Percentiles rank a stretch among this genome's conserved stretches.
Conservation (phyloP, 2,888 invertebrate genomes). For the Cheilosia grossa region DNA sequence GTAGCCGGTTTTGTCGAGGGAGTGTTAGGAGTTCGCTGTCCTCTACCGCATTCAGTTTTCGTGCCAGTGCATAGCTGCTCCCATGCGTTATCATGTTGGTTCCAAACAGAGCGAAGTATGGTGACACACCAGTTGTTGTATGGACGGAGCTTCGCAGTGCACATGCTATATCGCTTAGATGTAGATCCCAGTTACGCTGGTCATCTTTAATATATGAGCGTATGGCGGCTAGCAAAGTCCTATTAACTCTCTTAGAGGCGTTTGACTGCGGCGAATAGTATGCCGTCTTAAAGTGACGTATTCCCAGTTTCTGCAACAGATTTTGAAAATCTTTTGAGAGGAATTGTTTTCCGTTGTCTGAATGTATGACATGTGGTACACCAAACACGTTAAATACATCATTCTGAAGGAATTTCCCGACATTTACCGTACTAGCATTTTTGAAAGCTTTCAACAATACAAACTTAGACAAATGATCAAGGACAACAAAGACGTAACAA, state of each 20-base stretch:
- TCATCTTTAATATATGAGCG: background rate
- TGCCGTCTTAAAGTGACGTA: background rate
- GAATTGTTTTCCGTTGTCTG: no score
- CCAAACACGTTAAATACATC: no score
- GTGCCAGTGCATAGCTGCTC: background rate
- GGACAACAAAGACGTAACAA: no score
- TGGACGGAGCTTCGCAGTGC: background rate
- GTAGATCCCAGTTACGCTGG: background rate
- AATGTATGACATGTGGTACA: no score
- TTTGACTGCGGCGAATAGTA: background rate
- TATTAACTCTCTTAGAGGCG: background rate
- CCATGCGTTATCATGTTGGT: background rate
- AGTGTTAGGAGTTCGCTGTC: no score
- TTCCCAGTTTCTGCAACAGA: fast-evolving
- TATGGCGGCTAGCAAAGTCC: background rate
- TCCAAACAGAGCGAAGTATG: background rate
- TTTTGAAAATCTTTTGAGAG: no score
- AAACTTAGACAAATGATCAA: no score
- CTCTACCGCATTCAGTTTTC: background rate
- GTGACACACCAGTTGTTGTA: background rate
- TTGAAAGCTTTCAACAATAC: no score
- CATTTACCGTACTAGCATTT: no score
- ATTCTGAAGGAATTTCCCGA: no score
- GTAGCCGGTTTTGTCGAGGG: no score
- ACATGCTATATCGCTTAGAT: background rate